Conservation (phyloP, 2,888 invertebrate genomes). For the Plebejus argus region DNA sequence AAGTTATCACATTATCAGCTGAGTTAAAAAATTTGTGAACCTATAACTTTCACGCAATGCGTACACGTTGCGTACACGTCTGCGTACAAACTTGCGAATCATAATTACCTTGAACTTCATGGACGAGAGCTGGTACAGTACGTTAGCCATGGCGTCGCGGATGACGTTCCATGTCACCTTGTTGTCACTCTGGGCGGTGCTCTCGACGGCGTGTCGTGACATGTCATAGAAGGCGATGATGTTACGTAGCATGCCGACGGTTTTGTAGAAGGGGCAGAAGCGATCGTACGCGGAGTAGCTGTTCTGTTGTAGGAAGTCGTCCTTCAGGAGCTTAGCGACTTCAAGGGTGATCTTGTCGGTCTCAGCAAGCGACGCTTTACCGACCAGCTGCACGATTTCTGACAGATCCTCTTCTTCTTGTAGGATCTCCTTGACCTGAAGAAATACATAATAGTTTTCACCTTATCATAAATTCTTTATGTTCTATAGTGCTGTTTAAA, state of each 20-base stretch:
- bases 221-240: slow-evolving; percentile 99
- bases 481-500: too few relatives aligned
- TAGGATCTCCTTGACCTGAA: slow-evolving; percentile 91
- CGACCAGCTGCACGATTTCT: slow-evolving; percentile 99
- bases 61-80: not conserved
- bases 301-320: slow-evolving; percentile 99
- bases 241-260: slow-evolving; percentile 98
- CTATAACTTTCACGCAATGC: not conserved
- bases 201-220: slow-evolving; percentile 98
- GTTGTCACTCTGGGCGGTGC: slow-evolving; percentile 99
- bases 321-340: slow-evolving; percentile 98
- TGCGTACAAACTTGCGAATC: not conserved
- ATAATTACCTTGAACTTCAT: slow-evolving; percentile 98
- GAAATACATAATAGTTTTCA: not conserved
- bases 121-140: slow-evolving; percentile 97
- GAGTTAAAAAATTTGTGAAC: not conserved
- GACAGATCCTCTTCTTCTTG: slow-evolving; percentile 99
- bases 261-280: slow-evolving; percentile 99
- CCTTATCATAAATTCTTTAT: too few relatives aligned
- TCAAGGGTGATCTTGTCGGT: slow-evolving; percentile 99
- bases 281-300: slow-evolving; percentile 96
- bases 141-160: slow-evolving; percentile 97
- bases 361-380: slow-evolving; percentile 99
- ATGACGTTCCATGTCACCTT: slow-evolving; percentile 98
- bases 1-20: too few relatives aligned